Base-by-base conservation (phyloP, 2,797 vertebrate species). In the Adelosebastes latens region DNA sequence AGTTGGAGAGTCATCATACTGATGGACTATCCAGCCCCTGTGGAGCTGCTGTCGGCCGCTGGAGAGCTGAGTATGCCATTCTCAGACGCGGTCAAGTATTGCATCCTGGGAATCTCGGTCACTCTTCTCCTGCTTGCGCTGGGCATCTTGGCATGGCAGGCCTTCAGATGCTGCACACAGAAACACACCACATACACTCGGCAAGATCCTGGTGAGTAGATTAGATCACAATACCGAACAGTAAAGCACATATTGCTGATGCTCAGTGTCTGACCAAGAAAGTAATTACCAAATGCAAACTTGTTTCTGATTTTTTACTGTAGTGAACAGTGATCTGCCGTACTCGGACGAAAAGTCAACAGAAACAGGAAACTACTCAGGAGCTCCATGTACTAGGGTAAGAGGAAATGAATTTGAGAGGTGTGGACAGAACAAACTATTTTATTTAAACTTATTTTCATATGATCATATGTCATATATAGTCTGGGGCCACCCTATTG, bases 101-200 rank as follows among this genome's bases (percentile, higher is more conserved):
- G 65, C 66, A 90, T 96, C 67, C 81, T 97, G 85, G 91, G 77
- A 4, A 58, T 94, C 69, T 96, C 95, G 2, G 32, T 95, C 20
- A 7, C 79, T 24, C 89, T 97, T 24, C 88, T 96, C 1, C 75
- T 96, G 34, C 25, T 94, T 74, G 93, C 95, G 1, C 25, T 97
- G 62, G 82, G 87, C 18, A 92, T 97, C 80, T 83, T 97, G 72
- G 82, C 83, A 29, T 97, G 96, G 94, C 96, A 97, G 79, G 62
- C 87, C 36, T 87, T 84, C 80, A 92, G 81, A 76, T 96, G 92
- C 86, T 95, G 88, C 80, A 87, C 83, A 59, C 34, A 61, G 24
- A 84, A 24, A 27, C 62, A 67, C 10, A 36, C 3, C 0, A 58
- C 36, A 20, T 70, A 72, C 52, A 36, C 20, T 8, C 58, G 16